Evolutionary conservation across 1,140 invertebrate genomes (phyloP).

Genomic region (Aleiodes sp.): DNA sequence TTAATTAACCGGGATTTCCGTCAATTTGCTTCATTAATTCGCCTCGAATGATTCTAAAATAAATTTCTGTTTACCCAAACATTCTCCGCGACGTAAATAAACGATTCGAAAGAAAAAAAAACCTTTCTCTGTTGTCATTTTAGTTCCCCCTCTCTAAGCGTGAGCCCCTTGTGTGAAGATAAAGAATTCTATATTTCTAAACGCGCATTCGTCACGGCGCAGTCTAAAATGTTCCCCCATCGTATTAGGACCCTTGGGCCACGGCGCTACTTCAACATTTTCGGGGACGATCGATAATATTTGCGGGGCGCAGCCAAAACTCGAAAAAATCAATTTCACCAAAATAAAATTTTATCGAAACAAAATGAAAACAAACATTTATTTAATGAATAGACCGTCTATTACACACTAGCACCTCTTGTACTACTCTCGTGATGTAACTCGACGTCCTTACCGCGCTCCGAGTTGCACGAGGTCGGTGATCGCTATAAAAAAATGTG

Average conservation of each 20-base stretch:
- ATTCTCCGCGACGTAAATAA: too few species aligned
- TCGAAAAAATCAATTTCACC: neutral
- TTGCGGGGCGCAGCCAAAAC: conserved; percentile 43
- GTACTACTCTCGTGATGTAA: conserved; percentile 60
- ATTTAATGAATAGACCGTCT: conserved; percentile 1
- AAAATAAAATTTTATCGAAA: conserved; percentile 19
- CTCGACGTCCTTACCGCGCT: conserved; percentile 64
- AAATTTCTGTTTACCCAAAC: too few species aligned
- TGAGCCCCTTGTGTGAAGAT: too few species aligned
- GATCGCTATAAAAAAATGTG: conserved; percentile 66
- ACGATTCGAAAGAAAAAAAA: too few species aligned
- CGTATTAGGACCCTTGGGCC: conserved; percentile 24
- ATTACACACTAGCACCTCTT: conserved; percentile 33
- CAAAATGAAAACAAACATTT: conserved; percentile 16
- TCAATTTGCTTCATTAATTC: too few species aligned
- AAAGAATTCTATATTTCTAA: conserved; percentile 5
- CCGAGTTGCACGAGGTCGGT: conserved; percentile 65
- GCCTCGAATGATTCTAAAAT: too few species aligned
- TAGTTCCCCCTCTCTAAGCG: too few species aligned
- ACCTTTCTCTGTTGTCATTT: too few species aligned
- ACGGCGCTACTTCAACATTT: neutral
- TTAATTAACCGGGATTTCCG: too few species aligned
- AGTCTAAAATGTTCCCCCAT: conserved; percentile 48
- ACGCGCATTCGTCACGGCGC: conserved; percentile 41
- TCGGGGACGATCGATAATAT: conserved; percentile 52